Conservation (phyloP, 2,888 invertebrate species). For the Ormyrus nitidulus region DNA sequence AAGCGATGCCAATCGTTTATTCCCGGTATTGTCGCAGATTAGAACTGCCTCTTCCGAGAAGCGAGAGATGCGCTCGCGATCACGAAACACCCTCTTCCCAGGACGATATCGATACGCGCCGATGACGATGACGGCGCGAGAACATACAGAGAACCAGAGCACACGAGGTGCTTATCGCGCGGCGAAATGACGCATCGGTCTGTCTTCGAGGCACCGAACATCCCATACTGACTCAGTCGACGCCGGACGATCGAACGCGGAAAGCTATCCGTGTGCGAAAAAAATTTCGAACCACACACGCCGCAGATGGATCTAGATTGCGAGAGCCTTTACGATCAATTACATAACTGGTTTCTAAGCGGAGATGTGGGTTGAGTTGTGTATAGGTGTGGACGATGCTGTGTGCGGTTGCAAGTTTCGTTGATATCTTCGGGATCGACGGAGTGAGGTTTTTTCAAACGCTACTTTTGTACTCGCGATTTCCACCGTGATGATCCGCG, state of each 20-base stretch:
- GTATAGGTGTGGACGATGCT: too few species aligned
- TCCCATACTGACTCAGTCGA: background rate
- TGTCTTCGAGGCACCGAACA: background rate
- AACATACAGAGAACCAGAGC: conserved; percentile 26
- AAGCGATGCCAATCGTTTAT: too few species aligned
- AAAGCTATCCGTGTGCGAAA: background rate
- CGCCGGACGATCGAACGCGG: background rate
- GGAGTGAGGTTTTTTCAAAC: conserved; percentile 3
- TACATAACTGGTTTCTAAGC: too few species aligned
- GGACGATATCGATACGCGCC: background rate
- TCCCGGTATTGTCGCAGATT: too few species aligned
- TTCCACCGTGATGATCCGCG: conserved; percentile 14
- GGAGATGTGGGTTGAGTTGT: too few species aligned
- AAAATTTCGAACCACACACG: background rate
- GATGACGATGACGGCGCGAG: conserved; percentile 33
- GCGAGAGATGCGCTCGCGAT: too few species aligned
- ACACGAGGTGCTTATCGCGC: conserved; percentile 15
- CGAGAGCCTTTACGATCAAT: too few species aligned
- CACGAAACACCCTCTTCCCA: too few species aligned
- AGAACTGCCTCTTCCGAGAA: too few species aligned
- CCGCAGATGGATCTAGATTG: too few species aligned
- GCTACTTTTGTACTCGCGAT: conserved; percentile 1
- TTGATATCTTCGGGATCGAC: conserved; percentile 11
- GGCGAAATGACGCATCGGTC: conserved; percentile 28
- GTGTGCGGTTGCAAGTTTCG: too few species aligned